Base-by-base conservation (phyloP, 2,888 invertebrate genomes). In the Athripsodes cinereus region DNA sequence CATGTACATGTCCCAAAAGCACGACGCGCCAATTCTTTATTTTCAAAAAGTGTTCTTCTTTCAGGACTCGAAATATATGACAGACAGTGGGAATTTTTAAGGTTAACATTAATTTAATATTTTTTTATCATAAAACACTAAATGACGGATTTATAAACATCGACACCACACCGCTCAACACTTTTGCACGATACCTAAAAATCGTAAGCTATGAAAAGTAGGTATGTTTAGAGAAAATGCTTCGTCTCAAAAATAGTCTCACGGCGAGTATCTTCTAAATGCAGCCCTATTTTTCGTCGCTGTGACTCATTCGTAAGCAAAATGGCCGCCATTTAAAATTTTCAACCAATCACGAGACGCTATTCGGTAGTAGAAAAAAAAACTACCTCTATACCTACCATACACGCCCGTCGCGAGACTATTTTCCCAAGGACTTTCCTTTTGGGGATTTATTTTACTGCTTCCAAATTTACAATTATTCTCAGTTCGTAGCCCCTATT, bases 231-330 rank as follows among this genome's bases (percentile, higher is more conserved):
- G 63, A 76, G 77, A 79, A n/a, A 79, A 79, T 78, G 76, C 77
- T 75, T 78, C 75, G 76, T 78, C 78, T 76, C 76, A 78, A 76
- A 75, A 74, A 74, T 79, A 81, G 79, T 81, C 81, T 80, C 76
- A 76, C 75, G 74, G 72, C 80, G 78, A 80, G 80, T 79, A 71
- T 73, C 69, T 69, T 72, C 73, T 73, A 74, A 59, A 55, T 74
- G 79, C 78, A 73, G 74, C 76, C 75, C 77, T 76, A 81, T 82
- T 81, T 81, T 83, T 82, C 81, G 76, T 76, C 76, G 76, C 76
- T 80, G 79, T 81, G 80, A 81, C 77, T 81, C 83, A 83, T 75
- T 81, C 80, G 71, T 71, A 72, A 69, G 74, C 80, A 83, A 84
- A 80, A 84, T 84, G 84, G 84, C 83, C 78, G 81, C 80, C 76